Evolutionary conservation across 64 coral and sea anemone species (phyloP).

Genomic region (Acropora tenuis): DNA sequence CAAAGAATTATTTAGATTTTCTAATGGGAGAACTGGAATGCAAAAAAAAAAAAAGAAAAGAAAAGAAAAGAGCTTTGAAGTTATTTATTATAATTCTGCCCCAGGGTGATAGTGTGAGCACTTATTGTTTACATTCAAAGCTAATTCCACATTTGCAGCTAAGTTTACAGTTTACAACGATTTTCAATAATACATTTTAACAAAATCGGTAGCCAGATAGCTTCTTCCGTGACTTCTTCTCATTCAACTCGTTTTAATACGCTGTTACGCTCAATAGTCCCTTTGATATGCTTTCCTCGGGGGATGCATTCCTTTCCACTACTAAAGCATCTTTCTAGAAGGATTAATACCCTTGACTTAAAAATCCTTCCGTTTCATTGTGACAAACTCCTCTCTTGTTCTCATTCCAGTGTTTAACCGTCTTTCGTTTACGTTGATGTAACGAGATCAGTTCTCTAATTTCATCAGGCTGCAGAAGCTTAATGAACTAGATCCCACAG

Average conservation of each 20-base stretch:
- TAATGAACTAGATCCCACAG: neutral
- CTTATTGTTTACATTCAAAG: too few species aligned
- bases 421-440: neutral
- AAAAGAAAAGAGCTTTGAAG: too few species aligned
- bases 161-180: neutral
- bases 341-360: neutral
- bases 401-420: too few species aligned
- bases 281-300: neutral
- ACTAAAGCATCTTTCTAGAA: neutral
- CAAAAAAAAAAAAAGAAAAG: too few species aligned
- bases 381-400: neutral
- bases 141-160: neutral
- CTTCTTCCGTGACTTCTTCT: neutral
- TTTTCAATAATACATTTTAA: neutral
- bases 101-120: too few species aligned
- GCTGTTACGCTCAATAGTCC: neutral
- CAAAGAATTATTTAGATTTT: too few species aligned
- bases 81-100: too few species aligned
- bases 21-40: too few species aligned
- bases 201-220: neutral
- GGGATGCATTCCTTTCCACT: slow-evolving; percentile 41
- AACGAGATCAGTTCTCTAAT: neutral
- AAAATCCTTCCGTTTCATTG: slow-evolving; percentile 18
- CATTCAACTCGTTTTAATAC: neutral
- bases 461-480: too few species aligned